Percentiles rank a stretch among this genome's conserved stretches.
Conservation (phyloP, 2,113 vertebrate genomes). For the Sapayoa aenigma region DNA sequence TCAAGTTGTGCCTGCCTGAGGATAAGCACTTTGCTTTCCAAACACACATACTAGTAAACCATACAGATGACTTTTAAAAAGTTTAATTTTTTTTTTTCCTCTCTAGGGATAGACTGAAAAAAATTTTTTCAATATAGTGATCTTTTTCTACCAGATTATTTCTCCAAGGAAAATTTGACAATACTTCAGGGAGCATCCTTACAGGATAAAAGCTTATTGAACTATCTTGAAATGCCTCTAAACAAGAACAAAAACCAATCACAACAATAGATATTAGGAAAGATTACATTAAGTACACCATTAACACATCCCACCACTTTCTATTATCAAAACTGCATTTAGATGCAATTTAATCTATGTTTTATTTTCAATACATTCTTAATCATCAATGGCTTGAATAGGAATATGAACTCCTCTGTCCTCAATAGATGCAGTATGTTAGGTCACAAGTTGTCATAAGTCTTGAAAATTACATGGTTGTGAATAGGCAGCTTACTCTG, state of each 20-base stretch:
- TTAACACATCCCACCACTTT: background rate
- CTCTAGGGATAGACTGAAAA: background rate
- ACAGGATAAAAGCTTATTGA: background rate
- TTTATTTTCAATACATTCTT: background rate
- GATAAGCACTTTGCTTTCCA: background rate
- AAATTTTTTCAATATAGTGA: background rate
- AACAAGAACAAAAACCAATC: background rate
- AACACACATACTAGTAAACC: background rate
- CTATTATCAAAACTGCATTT: background rate
- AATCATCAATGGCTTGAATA: background rate
- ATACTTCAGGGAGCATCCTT: background rate
- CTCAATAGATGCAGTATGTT: background rate
- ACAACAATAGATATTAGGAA: background rate
- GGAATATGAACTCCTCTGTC: background rate
- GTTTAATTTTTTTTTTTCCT: background rate
- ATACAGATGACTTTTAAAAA: background rate
- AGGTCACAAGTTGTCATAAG: background rate
- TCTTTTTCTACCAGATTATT: background rate
- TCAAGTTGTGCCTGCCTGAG: background rate
- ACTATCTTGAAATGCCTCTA: background rate
- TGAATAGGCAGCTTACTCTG: background rate
- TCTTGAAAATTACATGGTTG: background rate
- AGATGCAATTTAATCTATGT: background rate
- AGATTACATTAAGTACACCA: background rate
- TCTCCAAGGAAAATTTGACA: background rate